Percentiles rank a stretch among this genome's conserved stretches.
These are phyloP conservation scores for Piezodorus guildinii DNA, from an alignment of 1,140 invertebrate species.

Conservation along the genomic window DNA sequence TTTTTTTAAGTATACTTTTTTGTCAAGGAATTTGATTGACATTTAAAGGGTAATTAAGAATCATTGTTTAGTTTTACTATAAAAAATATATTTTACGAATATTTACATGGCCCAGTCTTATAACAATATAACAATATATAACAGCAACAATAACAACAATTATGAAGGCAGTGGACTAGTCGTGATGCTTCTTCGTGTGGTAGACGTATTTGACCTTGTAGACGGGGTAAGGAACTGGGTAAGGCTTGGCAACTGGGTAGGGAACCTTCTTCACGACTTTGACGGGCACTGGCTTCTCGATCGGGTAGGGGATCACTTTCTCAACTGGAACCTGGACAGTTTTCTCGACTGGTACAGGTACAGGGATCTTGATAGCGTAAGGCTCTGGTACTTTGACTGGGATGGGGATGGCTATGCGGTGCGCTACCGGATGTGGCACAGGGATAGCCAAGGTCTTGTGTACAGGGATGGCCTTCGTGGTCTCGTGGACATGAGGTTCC, in stretches of 20 bases:
- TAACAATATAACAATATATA: conserved; percentile 6
- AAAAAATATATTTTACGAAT: conserved; percentile 3
- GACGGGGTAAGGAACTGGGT: conserved; percentile 29
- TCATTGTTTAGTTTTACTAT: neutral
- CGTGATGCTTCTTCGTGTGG: conserved; percentile 23
- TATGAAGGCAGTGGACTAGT: neutral
- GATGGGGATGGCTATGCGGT: conserved; percentile 25
- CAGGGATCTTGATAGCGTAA: conserved; percentile 21
- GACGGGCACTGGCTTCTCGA: conserved; percentile 29
- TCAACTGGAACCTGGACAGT: conserved; percentile 28
- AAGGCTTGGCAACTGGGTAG: conserved; percentile 27
- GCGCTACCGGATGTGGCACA: conserved; percentile 23
- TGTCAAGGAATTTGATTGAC: too few species aligned
- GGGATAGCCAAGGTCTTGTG: conserved; percentile 24
- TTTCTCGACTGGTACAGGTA: conserved; percentile 27
- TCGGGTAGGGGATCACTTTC: conserved; percentile 28
- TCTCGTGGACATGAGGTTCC: neutral
- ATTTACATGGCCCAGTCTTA: conserved; percentile 10
- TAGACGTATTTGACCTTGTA: conserved; percentile 29
- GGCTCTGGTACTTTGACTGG: conserved; percentile 26
- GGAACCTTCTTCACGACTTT: conserved; percentile 29
- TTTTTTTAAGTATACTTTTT: too few species aligned
- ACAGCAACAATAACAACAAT: neutral
- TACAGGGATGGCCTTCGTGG: conserved; percentile 17
- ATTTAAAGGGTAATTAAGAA: neutral